Evolutionary conservation across 2,113 vertebrate species (phyloP), one percentile per base, ranked within the genome.

Genomic region (Eulacestoma nigropectus): DNA sequence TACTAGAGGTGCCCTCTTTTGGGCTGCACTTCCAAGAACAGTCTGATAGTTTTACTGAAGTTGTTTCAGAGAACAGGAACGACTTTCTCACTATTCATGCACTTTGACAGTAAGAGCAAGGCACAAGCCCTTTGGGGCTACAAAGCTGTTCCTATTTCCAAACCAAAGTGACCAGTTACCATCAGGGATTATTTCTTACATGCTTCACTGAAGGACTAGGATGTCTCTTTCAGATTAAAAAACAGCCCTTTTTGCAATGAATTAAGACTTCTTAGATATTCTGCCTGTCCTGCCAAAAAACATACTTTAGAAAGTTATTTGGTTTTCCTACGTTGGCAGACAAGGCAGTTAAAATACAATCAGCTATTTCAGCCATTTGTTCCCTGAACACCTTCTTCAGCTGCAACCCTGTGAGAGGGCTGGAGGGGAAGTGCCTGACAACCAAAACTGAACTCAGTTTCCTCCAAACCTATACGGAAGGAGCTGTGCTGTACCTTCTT

Each of bases 51-150:
- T 93, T 49, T 18, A 75, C 55, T 62, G n/a, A n/a, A 81, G 26
- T 5, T 91, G 22, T 65, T 78, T 75, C 74, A 63, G 33, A 82
- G 32, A 50, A 67, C 12, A 67, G 56, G 42, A 87, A 63, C 1
- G 0, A 67, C 26, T 30, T 62, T 25, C 52, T 84, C 39, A 57
- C 4, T 33, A 37, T 23, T 41, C 4, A 1, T 0, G 2, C 37
- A 56, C 14, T 77, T 77, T 16, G 62, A 27, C 2, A 74, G 5
- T 10, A 75, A 59, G 21, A 47, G 50, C 22, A 87, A 82, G 56
- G 33, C 49, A 79, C 49, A 79, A 23, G 9, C 17, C 10, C 30
- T 68, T 55, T 29, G 13, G 8, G 13, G 18, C 39, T 67, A 75
- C 65, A 63, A 72, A 65, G 8, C 16, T 55, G 42, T 33, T 50